A percentile compares a stretch with the other conserved stretches of the same genome.
These are phyloP conservation scores for Blennius ocellaris DNA, from an alignment of 2,113 vertebrate genomes.

Conservation along the genomic window DNA sequence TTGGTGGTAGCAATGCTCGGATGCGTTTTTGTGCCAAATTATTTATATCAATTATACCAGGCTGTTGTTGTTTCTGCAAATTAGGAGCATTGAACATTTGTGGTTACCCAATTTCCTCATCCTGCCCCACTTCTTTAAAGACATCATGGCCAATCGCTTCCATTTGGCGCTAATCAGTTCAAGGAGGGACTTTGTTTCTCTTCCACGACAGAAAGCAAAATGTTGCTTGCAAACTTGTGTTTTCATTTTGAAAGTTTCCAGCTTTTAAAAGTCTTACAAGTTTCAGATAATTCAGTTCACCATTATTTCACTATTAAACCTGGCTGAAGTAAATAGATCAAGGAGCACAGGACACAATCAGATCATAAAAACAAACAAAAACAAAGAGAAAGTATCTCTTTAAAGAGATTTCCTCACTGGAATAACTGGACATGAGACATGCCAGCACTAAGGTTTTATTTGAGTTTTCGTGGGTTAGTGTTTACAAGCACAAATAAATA, in stretches of 20 bases:
- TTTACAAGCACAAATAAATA: no score
- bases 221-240: neutral
- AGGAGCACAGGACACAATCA: no score
- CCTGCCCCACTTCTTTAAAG: neutral
- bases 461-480: no score
- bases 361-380: no score
- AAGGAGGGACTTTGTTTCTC: neutral
- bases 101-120: neutral
- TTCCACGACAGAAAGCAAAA: neutral
- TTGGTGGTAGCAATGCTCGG: neutral
- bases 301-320: no score
- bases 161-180: neutral
- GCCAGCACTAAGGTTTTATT: no score
- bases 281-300: neutral
- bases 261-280: neutral
- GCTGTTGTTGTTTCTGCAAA: neutral
- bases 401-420: no score
- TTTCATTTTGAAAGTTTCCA: neutral
- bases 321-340: no score
- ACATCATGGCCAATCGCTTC: neutral
- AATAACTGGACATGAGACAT: no score
- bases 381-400: no score
- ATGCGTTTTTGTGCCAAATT: neutral
- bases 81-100: neutral
- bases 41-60: neutral